Evolutionary conservation across 2,113 vertebrate genomes (phyloP), one percentile per base, ranked within the genome.

Genomic region (Sinocyclocheilus anophthalmus): DNA sequence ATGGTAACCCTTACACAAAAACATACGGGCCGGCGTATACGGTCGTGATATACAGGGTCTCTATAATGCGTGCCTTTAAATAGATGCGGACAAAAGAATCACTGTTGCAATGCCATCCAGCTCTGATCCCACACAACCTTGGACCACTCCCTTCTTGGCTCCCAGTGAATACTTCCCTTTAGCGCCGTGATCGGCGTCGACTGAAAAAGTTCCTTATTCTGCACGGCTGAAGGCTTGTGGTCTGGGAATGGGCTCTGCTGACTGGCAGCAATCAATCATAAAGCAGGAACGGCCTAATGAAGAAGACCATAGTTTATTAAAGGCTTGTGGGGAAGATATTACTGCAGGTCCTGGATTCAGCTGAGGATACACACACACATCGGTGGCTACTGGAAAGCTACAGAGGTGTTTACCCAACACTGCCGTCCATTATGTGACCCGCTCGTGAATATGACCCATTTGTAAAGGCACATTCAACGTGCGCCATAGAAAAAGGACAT

Each of bases 191-290:
- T 95, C 96, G 94, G 95, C 95, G 95, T 91, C 94, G 96, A 92
- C 88, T 95, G 94, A 94, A 95, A 95, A 95, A 95, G 88, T 85
- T 91, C 88, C 94, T 96, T 96, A 96, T 96, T 97, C 96, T 91
- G 87, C 93, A 94, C 92, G 94, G 91, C 94, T 91, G 93, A 91
- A 94, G 88, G 93, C 95, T 94, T 96, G 94, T 94, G 94, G 95
- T 88, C 89, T 81, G 87, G 93, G 95, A 96, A 96, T 95, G 95
- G 94, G 94, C 93, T 83, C 94, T 94, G 94, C 93, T 94, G 94
- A 97, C 95, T 97, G 97, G 96, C 97, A 97, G 93, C 94, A 84
- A 97, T 98, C 97, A 97, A 96, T 99, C 97, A 96, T 92, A 92
- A 90, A 87, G 92, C 91, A 91, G 90, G 95, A 93, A 95, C 88